These are phyloP conservation scores for Trichomycterus rosablanca DNA, from an alignment of 2,113 vertebrate genomes.

Conservation along the genomic window DNA sequence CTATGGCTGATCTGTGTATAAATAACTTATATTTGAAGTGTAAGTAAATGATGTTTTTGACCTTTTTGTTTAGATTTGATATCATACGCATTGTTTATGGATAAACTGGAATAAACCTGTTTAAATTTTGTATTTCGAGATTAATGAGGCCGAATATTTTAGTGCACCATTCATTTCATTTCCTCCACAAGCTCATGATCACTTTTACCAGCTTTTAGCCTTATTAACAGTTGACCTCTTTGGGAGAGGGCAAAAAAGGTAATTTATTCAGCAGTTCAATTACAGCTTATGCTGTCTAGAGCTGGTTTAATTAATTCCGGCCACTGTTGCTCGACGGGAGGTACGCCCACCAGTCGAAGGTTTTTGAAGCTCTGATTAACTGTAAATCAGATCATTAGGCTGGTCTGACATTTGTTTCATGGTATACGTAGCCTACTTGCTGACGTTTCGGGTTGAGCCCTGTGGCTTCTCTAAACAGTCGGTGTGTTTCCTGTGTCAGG, in stretches of 20 bases:
- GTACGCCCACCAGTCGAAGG: not conserved
- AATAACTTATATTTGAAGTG: too few relatives aligned
- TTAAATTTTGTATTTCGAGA: too few relatives aligned
- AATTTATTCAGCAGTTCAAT: constrained; percentile 17
- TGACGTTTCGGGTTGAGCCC: too few relatives aligned
- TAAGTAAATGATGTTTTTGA: too few relatives aligned
- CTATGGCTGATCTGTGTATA: too few relatives aligned
- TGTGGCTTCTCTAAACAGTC: constrained; percentile 7
- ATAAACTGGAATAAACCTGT: too few relatives aligned
- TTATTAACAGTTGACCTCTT: constrained; percentile 23
- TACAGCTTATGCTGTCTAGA: constrained; percentile 17
- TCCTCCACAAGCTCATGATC: not conserved
- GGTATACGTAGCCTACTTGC: not conserved
- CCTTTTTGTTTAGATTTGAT: too few relatives aligned
- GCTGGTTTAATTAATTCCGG: constrained; percentile 20
- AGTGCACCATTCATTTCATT: too few relatives aligned
- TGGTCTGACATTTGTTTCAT: constrained; percentile 1
- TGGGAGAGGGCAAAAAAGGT: not conserved
- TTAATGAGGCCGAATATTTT: too few relatives aligned
- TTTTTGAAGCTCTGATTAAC: constrained; percentile 14
- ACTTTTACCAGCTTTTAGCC: not conserved
- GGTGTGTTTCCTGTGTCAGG: constrained; percentile 35
- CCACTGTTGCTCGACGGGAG: not conserved
- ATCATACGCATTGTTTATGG: too few relatives aligned
- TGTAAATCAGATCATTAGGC: constrained; percentile 5